Evolutionary conservation across 2,797 vertebrate genomes (phyloP), one percentile per base, ranked within the genome.

Genomic region (Diplodus puntazzo): DNA sequence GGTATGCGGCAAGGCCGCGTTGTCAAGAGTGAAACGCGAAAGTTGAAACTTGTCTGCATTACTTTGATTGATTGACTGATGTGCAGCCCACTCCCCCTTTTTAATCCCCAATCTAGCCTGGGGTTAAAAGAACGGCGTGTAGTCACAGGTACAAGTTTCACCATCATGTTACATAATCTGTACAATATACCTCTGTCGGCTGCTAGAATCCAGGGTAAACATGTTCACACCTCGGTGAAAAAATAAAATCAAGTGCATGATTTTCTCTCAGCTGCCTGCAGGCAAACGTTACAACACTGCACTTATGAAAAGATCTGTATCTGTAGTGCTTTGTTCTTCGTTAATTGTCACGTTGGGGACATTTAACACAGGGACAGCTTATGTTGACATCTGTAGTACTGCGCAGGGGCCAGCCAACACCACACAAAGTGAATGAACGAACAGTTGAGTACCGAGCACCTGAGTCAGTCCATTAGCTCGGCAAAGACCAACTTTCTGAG

Each of bases 131-230:
- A 23, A 34, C 57, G 48, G 53, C 20, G 0, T 75, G 59, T 54
- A 62, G 12, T 62, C 27, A 77, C 42, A 59, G 49, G 60, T 48
- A 58, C 14, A 20, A 46, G 13, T 75, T 83, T 64, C 49, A 58
- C 25, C 30, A 50, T 65, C 4, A 52, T 21, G 61, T 79, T 78
- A 73, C 64, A 54, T 39, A 65, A 86, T 49, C 34, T 20, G 1
- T 23, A 83, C 77, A 86, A 68, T 73, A 18, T 8, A 11, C 8
- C 59, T 59, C 63, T 85, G 69, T 85, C 21, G 25, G 4, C 17
- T 17, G 68, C 5, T 6, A 30, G 45, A 59, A 60, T 63, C 50
- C 52, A 77, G 43, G 63, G 66, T 57, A 74, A 81, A 84, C 12
- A 57, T 0, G 3, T 71, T 78, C 69, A 81, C 48, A 55, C 80